Conservation (phyloP, 2,888 invertebrate species). For the Panzeria rudis region DNA sequence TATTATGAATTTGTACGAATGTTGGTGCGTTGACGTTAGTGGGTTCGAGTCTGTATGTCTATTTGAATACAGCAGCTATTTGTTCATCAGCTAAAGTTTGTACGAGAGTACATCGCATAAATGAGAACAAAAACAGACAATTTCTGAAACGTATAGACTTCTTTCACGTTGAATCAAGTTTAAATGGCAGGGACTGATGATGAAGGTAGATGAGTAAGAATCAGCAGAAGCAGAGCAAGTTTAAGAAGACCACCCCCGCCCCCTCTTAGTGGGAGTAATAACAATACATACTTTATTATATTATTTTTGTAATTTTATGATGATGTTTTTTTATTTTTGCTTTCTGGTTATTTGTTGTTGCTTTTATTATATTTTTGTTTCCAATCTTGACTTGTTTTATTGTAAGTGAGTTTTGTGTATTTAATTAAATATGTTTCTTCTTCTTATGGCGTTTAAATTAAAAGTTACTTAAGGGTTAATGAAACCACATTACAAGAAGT, state of each 20-base stretch:
- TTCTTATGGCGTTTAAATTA: conserved; percentile 66
- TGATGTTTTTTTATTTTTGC: conserved; percentile 57
- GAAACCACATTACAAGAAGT: conserved; percentile 69
- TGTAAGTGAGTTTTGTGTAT: conserved; percentile 61
- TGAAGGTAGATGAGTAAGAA: not conserved
- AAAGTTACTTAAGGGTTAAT: conserved; percentile 72
- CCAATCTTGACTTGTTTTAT: conserved; percentile 48
- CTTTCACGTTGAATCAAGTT: conserved; percentile 33
- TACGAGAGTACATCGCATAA: not conserved
- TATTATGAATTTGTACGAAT: conserved; percentile 38
- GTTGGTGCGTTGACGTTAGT: not conserved
- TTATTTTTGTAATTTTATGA: conserved; percentile 69
- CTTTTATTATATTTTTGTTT: conserved; percentile 41
- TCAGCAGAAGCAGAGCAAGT: conserved; percentile 15
- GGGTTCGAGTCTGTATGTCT: not conserved
- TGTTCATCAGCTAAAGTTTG: conserved; percentile 16
- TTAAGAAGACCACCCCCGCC: conserved; percentile 6
- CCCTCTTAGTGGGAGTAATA: conserved; percentile 45
- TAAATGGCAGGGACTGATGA: conserved; percentile 25
- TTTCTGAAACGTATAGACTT: conserved; percentile 37
- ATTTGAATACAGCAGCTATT: conserved; percentile 7
- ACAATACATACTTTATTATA: conserved; percentile 66
- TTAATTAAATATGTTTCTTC: conserved; percentile 69
- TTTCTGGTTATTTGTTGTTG: conserved; percentile 53
- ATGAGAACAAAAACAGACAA: conserved; percentile 26